Evolutionary conservation across 2,113 vertebrate genomes (phyloP), one percentile per base, ranked within the genome.

Genomic region (Potamarius usumacintae): DNA sequence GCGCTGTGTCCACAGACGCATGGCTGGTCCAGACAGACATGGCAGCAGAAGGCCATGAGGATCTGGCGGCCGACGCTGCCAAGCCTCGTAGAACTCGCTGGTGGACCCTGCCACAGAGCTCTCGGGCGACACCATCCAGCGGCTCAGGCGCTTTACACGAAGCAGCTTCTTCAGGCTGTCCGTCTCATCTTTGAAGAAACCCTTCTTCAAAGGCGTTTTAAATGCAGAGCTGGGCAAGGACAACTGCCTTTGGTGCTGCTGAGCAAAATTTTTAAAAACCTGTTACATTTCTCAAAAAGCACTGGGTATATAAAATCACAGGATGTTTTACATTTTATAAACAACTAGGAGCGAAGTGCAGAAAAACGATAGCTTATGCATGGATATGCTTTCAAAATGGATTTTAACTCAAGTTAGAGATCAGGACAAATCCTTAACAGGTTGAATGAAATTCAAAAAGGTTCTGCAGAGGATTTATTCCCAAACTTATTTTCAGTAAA

Each of bases 121-220:
- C 25, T 97, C 96, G 0, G 96, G 95, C 17, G 95, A 95, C 85
- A 94, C 95, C 91, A 96, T 97, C 86, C 97, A 94, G 88, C 96
- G 97, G 89, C 96, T 96, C 88, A 97, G 96, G 88, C 95, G 95
- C 93, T 96, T 97, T 18, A 96, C 96, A 52, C 97, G 90, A 55
- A 97, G 93, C 77, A 96, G 97, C 94, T 97, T 97, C 92, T 97
- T 97, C 86, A 97, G 95, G 48, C 96, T 96, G 90, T 97, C 97
- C 0, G 96, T 94, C 93, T 97, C 97, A 60, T 97, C 96, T 86
- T 96, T 96, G 92, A 97, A 97, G 94, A 97, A 97, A 86, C 97
- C 96, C 91, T 94, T 97, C 93, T 96, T 97, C 0, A 94, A 90
- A 67, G 96, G 93, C 60, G 96, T 91, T 88, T 97, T 97, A 20